These are phyloP conservation scores for Imbricaverruca yamaguchii DNA, from an alignment of 2,888 invertebrate species.

Conservation along the genomic window DNA sequence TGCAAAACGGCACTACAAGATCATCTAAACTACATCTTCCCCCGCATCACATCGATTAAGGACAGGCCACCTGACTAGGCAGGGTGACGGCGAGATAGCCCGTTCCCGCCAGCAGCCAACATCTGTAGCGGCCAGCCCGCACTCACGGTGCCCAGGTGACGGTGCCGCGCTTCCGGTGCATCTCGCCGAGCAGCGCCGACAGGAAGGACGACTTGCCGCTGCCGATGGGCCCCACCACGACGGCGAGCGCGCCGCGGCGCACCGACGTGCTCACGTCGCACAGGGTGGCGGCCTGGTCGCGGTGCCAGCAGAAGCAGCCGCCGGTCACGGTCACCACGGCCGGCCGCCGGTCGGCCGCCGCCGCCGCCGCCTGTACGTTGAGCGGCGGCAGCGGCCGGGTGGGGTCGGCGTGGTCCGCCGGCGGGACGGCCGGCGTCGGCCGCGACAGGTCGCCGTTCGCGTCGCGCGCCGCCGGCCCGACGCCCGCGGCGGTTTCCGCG, in stretches of 20 bases:
- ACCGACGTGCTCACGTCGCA: not conserved
- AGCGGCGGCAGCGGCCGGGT: not conserved
- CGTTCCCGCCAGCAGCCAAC: not conserved
- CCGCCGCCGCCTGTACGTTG: not conserved
- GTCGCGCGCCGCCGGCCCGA: too few relatives aligned
- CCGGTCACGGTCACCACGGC: not conserved
- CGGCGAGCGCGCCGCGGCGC: slow-evolving; percentile 54
- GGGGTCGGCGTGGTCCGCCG: too few relatives aligned
- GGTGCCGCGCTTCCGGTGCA: slow-evolving; percentile 58
- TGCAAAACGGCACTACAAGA: too few relatives aligned
- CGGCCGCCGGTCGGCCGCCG: not conserved
- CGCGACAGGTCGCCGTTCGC: too few relatives aligned
- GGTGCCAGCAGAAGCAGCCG: not conserved
- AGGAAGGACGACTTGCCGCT: slow-evolving; percentile 72
- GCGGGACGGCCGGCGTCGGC: too few relatives aligned
- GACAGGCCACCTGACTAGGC: too few relatives aligned
- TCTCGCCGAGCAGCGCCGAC: slow-evolving; percentile 69
- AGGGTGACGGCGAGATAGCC: too few relatives aligned
- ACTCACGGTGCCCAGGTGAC: slow-evolving; percentile 48
- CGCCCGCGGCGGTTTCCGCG: too few relatives aligned
- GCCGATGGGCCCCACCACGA: slow-evolving; percentile 71
- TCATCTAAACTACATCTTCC: too few relatives aligned
- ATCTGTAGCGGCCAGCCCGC: not conserved
- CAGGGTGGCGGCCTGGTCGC: not conserved
- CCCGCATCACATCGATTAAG: too few relatives aligned